phyloP scores from a whole-genome alignment of 2,888 invertebrate genomes.

The Pediacus dermestoides region DNA sequence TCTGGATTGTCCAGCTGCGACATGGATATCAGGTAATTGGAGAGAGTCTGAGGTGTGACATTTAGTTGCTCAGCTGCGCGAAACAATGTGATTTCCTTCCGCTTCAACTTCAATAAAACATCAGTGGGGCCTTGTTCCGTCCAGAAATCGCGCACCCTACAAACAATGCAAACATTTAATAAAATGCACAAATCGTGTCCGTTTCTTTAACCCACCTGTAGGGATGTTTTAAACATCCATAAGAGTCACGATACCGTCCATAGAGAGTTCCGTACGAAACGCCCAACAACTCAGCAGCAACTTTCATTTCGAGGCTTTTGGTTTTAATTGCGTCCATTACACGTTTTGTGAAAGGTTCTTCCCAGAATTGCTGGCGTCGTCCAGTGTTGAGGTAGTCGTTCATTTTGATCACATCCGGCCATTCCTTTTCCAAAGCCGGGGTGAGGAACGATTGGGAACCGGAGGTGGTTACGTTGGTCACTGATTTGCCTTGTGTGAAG shows the following conservation, averaged over 20 bases:
- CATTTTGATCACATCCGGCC: slow-evolving; percentile 76
- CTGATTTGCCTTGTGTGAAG: slow-evolving; percentile 34
- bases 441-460: slow-evolving; percentile 40
- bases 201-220: slow-evolving; percentile 65
- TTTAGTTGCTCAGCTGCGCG: slow-evolving; percentile 73
- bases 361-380: slow-evolving; percentile 87
- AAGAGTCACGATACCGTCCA: slow-evolving; percentile 84
- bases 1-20: slow-evolving; percentile 53
- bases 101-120: slow-evolving; percentile 65
- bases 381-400: slow-evolving; percentile 84
- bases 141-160: slow-evolving; percentile 70
- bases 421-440: slow-evolving; percentile 48
- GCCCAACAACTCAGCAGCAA: slow-evolving; percentile 83
- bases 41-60: slow-evolving; percentile 70
- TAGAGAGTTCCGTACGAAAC: slow-evolving; percentile 90
- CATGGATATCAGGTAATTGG: slow-evolving; percentile 64
- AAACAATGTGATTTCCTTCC: slow-evolving; percentile 69
- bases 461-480: slow-evolving; percentile 37
- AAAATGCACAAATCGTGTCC: too few relatives aligned
- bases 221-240: slow-evolving; percentile 83
- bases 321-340: slow-evolving; percentile 87
- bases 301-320: slow-evolving; percentile 91
- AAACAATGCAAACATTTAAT: slow-evolving; percentile 31
- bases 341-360: slow-evolving; percentile 82
- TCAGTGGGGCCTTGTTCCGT: slow-evolving; percentile 73